A percentile compares a stretch with the other conserved stretches of the same genome.
These are phyloP conservation scores for Echinops telfairi DNA, from an alignment of 2,113 vertebrate genomes.

Conservation along the genomic window DNA sequence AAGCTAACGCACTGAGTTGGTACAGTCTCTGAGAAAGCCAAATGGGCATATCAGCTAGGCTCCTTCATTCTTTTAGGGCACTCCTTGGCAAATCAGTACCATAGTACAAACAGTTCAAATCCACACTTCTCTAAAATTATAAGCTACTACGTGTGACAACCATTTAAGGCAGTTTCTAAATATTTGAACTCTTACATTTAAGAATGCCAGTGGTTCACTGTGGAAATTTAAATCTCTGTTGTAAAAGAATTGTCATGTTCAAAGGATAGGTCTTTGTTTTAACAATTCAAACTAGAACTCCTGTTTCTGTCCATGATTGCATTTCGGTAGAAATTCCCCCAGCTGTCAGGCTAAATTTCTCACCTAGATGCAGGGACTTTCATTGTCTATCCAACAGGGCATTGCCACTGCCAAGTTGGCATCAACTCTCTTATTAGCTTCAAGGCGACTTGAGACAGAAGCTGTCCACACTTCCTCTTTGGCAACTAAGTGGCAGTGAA, in stretches of 20 bases:
- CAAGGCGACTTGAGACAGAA: conserved; percentile 86
- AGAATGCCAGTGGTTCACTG: neutral
- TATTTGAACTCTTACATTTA: conserved; percentile 28
- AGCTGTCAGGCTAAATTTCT: conserved; percentile 80
- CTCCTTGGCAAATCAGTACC: neutral
- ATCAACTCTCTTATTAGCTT: conserved; percentile 82
- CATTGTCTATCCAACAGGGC: conserved; percentile 77
- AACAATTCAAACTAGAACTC: conserved; percentile 46
- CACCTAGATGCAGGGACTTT: conserved; percentile 78
- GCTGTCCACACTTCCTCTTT: conserved; percentile 86
- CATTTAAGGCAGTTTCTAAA: conserved; percentile 19
- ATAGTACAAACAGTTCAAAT: neutral
- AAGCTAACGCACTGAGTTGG: neutral
- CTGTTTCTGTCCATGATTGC: conserved; percentile 64
- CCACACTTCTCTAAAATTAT: neutral
- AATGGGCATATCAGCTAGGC: neutral
- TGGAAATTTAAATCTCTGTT: conserved; percentile 11
- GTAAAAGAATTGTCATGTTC: conserved; percentile 38
- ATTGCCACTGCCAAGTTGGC: conserved; percentile 81
- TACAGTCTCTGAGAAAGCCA: neutral
- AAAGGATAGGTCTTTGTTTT: conserved; percentile 44
- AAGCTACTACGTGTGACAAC: neutral
- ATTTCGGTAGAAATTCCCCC: conserved; percentile 74
- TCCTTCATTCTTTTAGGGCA: neutral
- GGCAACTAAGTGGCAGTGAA: conserved; percentile 81